Evolutionary conservation across 1,140 invertebrate genomes (phyloP).

Genomic region (Glossosoma conforme): DNA sequence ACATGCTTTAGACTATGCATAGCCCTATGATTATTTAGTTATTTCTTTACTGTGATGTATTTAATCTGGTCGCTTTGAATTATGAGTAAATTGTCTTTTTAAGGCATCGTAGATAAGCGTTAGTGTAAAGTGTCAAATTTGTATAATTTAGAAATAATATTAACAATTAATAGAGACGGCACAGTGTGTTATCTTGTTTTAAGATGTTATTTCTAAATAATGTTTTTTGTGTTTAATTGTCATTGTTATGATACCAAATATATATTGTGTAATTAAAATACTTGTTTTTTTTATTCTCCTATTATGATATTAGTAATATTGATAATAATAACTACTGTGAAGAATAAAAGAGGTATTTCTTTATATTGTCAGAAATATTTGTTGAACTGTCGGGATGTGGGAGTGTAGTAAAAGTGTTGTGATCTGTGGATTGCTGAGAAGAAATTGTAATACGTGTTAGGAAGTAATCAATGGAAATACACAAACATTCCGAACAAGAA

Average conservation of each 20-base stretch:
- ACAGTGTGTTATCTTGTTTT: slow-evolving; percentile 4
- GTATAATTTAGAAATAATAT: not conserved
- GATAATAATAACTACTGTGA: too few relatives aligned
- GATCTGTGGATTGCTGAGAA: too few relatives aligned
- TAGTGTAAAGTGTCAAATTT: not conserved
- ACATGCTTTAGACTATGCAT: too few relatives aligned
- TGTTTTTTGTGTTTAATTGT: slow-evolving; percentile 2
- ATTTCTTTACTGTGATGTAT: not conserved
- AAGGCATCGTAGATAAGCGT: not conserved
- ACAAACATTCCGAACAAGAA: too few relatives aligned
- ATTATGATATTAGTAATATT: too few relatives aligned
- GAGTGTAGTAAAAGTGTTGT: too few relatives aligned
- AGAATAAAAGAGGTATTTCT: too few relatives aligned
- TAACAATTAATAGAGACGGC: not conserved
- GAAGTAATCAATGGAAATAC: too few relatives aligned
- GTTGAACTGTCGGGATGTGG: too few relatives aligned
- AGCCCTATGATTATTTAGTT: not conserved
- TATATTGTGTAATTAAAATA: slow-evolving; percentile 10
- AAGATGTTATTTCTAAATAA: not conserved
- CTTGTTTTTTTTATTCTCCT: slow-evolving; percentile 3
- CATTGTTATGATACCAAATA: slow-evolving; percentile 15
- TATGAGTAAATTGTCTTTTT: not conserved
- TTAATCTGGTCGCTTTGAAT: not conserved
- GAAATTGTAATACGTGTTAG: too few relatives aligned
- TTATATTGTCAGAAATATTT: too few relatives aligned